These are phyloP conservation scores for Pangasius macronema DNA, from an alignment of 2,797 vertebrate species.

Conservation along the genomic window DNA sequence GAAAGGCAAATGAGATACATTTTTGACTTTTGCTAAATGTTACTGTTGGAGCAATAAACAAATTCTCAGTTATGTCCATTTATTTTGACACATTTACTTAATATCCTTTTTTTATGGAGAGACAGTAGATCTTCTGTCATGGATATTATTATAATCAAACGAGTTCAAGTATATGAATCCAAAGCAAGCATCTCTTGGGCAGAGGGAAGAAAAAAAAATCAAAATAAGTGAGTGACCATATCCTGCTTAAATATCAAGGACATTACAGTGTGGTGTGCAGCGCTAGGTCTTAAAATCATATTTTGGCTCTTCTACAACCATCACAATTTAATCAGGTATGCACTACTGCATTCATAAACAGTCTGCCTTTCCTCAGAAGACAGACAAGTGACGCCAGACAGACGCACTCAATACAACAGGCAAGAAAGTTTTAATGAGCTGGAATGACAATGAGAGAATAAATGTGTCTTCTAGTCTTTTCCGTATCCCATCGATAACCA, in stretches of 20 bases:
- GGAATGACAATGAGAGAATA: conserved; percentile 58
- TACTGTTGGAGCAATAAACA: not conserved
- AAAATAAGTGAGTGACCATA: conserved; percentile 69
- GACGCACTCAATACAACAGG: conserved; percentile 66
- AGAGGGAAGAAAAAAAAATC: conserved; percentile 11
- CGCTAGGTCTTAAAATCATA: conserved; percentile 63
- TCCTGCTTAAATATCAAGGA: conserved; percentile 55
- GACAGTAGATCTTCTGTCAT: conserved; percentile 16
- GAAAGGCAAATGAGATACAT: conserved; percentile 45
- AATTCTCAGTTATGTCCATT: not conserved
- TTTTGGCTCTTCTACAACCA: conserved; percentile 64
- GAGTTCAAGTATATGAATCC: conserved; percentile 25
- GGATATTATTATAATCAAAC: conserved; percentile 42
- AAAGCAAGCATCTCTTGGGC: conserved; percentile 21
- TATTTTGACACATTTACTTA: conserved; percentile 21
- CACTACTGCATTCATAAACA: conserved; percentile 68
- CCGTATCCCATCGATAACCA: conserved; percentile 47
- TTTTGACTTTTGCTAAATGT: not conserved
- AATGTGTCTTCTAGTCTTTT: conserved; percentile 54
- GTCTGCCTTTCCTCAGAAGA: conserved; percentile 67
- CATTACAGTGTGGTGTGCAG: conserved; percentile 33
- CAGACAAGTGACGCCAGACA: conserved; percentile 70
- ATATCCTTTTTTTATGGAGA: conserved; percentile 17
- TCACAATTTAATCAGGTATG: conserved; percentile 65
- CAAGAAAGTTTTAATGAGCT: conserved; percentile 65